Evolutionary conservation across 2,888 invertebrate genomes (phyloP).

Genomic region (Synergus laeviventris): DNA sequence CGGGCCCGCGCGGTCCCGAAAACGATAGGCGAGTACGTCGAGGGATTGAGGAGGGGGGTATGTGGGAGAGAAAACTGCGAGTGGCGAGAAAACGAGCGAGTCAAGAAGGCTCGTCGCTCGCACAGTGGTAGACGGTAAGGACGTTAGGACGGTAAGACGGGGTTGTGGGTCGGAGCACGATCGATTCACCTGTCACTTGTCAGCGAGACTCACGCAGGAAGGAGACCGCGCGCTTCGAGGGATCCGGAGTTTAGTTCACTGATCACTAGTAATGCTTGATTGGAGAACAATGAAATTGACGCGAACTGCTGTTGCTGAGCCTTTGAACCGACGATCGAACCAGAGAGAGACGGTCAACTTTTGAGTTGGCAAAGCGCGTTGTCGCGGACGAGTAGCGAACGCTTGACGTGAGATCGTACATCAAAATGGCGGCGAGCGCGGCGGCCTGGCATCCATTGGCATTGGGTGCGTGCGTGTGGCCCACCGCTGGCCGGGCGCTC

Average conservation of each 20-base stretch:
- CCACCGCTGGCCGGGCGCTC: conserved; percentile 53
- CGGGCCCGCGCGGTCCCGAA: conserved; percentile 31
- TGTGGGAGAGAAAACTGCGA: conserved; percentile 29
- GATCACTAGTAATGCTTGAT: too few species aligned
- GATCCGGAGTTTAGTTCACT: neutral
- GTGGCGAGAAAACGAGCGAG: conserved; percentile 30
- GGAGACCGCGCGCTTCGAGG: neutral
- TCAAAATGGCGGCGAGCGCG: conserved; percentile 73
- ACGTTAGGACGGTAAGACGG: conserved; percentile 1
- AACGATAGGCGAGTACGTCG: conserved; percentile 4
- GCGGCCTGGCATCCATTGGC: conserved; percentile 68
- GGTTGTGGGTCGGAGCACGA: conserved; percentile 51
- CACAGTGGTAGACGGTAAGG: conserved; percentile 4
- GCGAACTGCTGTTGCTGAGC: neutral
- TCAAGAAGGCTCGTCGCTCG: neutral
- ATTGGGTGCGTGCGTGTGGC: too few species aligned
- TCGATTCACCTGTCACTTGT: conserved; percentile 73
- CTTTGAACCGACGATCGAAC: conserved; percentile 40
- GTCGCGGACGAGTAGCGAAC: conserved; percentile 53
- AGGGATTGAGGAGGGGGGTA: conserved; percentile 8
- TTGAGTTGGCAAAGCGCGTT: conserved; percentile 56
- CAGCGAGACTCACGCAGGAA: conserved; percentile 48
- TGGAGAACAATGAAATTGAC: neutral
- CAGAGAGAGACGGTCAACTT: conserved; percentile 28
- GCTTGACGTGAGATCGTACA: conserved; percentile 73